Base-by-base conservation (phyloP, 2,797 vertebrate species). In the Capromys pilorides region DNA sequence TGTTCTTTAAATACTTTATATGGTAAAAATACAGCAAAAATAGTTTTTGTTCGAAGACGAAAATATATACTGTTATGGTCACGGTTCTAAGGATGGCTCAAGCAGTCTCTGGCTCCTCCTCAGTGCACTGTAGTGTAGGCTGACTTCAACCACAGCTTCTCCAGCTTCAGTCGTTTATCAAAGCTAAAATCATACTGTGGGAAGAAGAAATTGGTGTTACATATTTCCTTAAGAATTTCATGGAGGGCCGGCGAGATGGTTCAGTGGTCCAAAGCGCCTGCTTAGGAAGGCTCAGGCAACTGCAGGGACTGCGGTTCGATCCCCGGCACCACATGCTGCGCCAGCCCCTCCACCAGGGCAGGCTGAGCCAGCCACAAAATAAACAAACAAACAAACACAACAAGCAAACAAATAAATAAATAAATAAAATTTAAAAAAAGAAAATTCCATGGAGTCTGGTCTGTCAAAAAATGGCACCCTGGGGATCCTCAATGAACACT, bases 101-200 rank as follows among this genome's bases (percentile, higher is more conserved):
- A 93, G 97, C 90, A 95, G 96, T 94, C 97, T 97, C 95, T 95
- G 97, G 98, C 97, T 98, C 98, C 97, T 96, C 92, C 90, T 83
- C 59, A 93, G 97, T 96, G 97, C 97, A 86, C 95, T 96, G 97
- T 97, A 97, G 97, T 97, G 97, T 49, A 97, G 97, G 73, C 11
- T 24, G 98, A 97, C 96, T 96, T 97, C 96, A 95, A 94, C 88
- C 98, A 96, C 94, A 97, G 98, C 98, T 97, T 97, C 97, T 97
- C 93, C 94, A 39, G 90, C 89, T 91, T 97, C 99, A 99, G 98
- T 99, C 99, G 85, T 99, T 99, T 98, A 99, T 99, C 98, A 99
- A 98, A 97, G 99, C 99, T 98, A 99, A 98, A 97, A 99, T 99
- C 99, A 99, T 99, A 98, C 99, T 99, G 99, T 31, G 97, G 95